These are phyloP conservation scores for Ericerus pela DNA, from an alignment of 1,140 invertebrate genomes.

Conservation along the genomic window DNA sequence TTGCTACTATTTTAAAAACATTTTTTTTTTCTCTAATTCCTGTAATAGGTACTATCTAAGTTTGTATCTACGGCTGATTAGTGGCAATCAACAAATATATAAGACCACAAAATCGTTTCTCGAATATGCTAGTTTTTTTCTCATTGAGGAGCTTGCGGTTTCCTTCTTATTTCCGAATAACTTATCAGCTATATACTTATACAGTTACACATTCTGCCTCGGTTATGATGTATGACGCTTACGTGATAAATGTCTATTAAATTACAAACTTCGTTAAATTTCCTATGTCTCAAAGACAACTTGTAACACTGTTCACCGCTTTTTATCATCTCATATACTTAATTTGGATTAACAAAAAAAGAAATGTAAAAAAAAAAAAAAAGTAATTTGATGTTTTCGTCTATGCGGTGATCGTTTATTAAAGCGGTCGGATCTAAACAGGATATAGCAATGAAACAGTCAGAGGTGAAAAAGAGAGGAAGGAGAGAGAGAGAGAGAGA, in stretches of 20 bases:
- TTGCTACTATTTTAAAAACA: background rate
- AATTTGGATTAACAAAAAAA: conserved; percentile 11
- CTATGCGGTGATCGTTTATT: conserved; percentile 7
- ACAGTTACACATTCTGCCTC: too few relatives aligned
- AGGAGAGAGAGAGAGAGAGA: too few relatives aligned
- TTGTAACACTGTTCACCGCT: conserved; percentile 1
- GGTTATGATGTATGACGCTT: conserved; percentile 6
- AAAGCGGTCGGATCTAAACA: conserved; percentile 1
- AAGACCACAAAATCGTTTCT: conserved; percentile 11
- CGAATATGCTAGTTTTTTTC: conserved; percentile 8
- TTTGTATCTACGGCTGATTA: conserved; percentile 4
- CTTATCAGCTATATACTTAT: background rate
- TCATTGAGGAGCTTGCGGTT: conserved; percentile 9
- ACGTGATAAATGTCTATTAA: conserved; percentile 11
- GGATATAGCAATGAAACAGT: too few relatives aligned
- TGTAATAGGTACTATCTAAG: background rate
- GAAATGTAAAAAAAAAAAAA: too few relatives aligned
- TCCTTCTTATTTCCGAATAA: background rate
- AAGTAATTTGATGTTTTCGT: conserved; percentile 7
- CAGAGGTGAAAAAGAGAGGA: too few relatives aligned
- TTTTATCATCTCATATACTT: conserved; percentile 8
- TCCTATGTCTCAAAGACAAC: background rate
- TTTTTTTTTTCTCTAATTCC: background rate
- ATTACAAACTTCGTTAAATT: conserved; percentile 11
- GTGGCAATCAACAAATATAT: conserved; percentile 8